These are phyloP conservation scores for Galago senegalensis DNA, from an alignment of 2,797 vertebrate species.

Conservation along the genomic window DNA sequence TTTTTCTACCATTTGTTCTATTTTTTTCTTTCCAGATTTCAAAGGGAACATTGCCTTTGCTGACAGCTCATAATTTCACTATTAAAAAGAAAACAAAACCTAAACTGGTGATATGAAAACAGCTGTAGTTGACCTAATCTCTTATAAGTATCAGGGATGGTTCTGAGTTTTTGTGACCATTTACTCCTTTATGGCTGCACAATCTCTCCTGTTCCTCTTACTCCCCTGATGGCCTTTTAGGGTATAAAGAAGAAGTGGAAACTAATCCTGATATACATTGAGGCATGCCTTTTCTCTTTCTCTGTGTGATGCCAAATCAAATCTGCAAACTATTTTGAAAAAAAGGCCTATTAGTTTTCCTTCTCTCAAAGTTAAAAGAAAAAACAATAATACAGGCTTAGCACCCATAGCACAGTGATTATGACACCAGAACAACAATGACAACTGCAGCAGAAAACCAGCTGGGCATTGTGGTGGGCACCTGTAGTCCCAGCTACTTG, in stretches of 20 bases:
- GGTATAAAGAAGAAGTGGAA: constrained; percentile 8
- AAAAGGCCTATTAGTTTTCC: neutral
- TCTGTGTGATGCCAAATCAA: constrained; percentile 39
- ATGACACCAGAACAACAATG: too few relatives aligned
- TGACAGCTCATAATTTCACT: constrained; percentile 42
- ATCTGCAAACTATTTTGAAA: constrained; percentile 36
- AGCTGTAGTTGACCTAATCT: constrained; percentile 32
- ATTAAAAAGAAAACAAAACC: constrained; percentile 42
- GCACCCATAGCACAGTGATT: too few relatives aligned
- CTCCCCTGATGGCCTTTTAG: neutral
- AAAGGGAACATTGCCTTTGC: neutral
- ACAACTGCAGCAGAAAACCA: too few relatives aligned
- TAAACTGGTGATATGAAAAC: neutral
- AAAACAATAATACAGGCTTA: neutral
- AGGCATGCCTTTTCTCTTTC: constrained; percentile 32
- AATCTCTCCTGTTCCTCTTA: neutral
- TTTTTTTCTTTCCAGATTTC: neutral
- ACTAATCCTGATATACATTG: neutral
- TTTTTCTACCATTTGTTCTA: constrained; percentile 43
- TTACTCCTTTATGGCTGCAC: neutral
- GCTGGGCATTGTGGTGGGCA: too few relatives aligned
- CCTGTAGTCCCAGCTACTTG: too few relatives aligned
- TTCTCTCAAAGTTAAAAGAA: constrained; percentile 50
- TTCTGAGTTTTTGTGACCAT: neutral
- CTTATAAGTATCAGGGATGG: neutral